Conservation (phyloP, 2,113 vertebrate genomes). For the Ellobius talpinus region DNA sequence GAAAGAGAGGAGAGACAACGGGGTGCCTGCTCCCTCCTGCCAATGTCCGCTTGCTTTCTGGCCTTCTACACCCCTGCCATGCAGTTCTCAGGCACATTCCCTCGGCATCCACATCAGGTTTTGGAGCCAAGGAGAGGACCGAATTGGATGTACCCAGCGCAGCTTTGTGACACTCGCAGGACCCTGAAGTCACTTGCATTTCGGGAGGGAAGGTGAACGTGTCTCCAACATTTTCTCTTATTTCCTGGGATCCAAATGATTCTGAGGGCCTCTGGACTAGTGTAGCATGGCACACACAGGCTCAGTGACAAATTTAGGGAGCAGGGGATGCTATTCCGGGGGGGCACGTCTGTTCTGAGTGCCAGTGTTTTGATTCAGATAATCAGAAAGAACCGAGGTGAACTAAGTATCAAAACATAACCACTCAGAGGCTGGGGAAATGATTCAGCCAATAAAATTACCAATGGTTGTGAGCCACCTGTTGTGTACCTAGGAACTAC, state of each 20-base stretch:
- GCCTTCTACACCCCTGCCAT: neutral
- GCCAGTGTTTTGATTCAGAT: neutral
- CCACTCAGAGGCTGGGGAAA: neutral
- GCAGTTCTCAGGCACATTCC: neutral
- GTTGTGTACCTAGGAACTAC: neutral
- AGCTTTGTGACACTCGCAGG: neutral
- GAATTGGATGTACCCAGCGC: too few relatives aligned
- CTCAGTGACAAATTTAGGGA: neutral
- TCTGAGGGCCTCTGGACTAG: neutral
- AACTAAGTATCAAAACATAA: neutral
- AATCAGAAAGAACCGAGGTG: neutral
- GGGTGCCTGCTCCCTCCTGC: neutral
- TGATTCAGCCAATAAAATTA: neutral
- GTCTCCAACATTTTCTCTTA: neutral
- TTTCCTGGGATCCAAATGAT: neutral
- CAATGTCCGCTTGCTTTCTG: neutral
- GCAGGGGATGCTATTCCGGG: neutral
- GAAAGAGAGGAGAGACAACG: neutral
- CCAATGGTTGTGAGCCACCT: neutral
- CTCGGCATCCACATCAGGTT: neutral
- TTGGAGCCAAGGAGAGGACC: neutral
- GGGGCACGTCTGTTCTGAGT: neutral
- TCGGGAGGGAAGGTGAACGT: neutral
- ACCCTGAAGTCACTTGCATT: neutral
- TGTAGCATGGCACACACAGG: neutral